Conservation (phyloP, 2,888 invertebrate genomes). For the Cecidostiba fungosa region DNA sequence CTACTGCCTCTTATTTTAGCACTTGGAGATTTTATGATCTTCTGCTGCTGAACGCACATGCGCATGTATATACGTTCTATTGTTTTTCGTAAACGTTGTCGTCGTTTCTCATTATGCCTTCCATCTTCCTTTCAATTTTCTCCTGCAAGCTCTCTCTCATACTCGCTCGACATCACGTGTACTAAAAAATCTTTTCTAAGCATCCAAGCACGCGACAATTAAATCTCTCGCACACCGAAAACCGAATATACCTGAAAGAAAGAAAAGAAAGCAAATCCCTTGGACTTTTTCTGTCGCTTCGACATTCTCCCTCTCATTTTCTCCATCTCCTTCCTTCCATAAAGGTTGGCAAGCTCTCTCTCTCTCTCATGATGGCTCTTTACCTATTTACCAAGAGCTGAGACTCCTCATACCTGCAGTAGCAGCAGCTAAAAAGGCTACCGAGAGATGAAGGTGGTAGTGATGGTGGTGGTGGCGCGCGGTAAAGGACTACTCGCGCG, state of each 20-base stretch:
- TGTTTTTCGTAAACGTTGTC: constrained; percentile 31
- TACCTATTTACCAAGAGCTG: constrained; percentile 73
- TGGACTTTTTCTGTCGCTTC: constrained; percentile 8
- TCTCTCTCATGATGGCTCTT: constrained; percentile 68
- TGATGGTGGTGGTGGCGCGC: constrained; percentile 61
- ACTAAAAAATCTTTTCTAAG: too few species aligned
- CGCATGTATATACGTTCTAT: neutral
- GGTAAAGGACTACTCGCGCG: constrained; percentile 66
- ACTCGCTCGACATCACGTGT: neutral
- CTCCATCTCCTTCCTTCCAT: constrained; percentile 33
- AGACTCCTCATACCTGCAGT: constrained; percentile 70
- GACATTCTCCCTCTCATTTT: constrained; percentile 15
- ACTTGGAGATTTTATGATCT: constrained; percentile 27
- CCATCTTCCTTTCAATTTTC: constrained; percentile 31
- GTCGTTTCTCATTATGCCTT: constrained; percentile 30
- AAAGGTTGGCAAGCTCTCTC: constrained; percentile 63
- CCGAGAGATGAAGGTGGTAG: constrained; percentile 31
- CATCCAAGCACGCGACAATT: too few species aligned
- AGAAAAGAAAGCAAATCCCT: neutral
- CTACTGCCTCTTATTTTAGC: constrained; percentile 65
- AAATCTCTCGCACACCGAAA: too few species aligned
- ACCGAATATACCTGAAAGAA: too few species aligned
- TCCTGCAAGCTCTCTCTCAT: neutral
- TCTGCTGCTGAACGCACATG: neutral
- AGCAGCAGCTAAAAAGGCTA: neutral